Conservation (phyloP, 2,888 invertebrate genomes). For the Coenonympha arcania region DNA sequence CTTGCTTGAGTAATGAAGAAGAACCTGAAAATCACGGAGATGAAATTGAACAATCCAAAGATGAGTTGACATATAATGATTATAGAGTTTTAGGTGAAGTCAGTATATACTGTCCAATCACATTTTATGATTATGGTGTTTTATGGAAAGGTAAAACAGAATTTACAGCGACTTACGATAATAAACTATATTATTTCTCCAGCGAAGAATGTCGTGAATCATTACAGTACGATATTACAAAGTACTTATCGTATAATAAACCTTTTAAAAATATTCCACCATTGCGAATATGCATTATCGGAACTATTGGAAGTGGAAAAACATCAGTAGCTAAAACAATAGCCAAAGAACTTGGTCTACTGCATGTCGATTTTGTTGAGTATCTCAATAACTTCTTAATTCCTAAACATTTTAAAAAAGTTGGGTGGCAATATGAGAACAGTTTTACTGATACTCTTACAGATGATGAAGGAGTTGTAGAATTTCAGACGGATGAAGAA, state of each 20-base stretch:
- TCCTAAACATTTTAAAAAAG: slow-evolving; percentile 60
- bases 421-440: slow-evolving; percentile 62
- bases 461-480: slow-evolving; percentile 50
- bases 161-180: slow-evolving; percentile 64
- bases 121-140: slow-evolving; percentile 67
- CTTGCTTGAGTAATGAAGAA: slow-evolving; percentile 41
- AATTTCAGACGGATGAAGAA: slow-evolving; percentile 56
- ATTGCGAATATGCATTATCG: slow-evolving; percentile 74
- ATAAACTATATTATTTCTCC: slow-evolving; percentile 71
- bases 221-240: slow-evolving; percentile 67
- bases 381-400: slow-evolving; percentile 49
- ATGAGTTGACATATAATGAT: slow-evolving; percentile 45
- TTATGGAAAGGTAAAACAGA: slow-evolving; percentile 77
- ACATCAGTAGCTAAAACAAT: slow-evolving; percentile 64
- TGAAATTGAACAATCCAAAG: slow-evolving; percentile 38
- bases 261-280: slow-evolving; percentile 64
- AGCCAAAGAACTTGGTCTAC: slow-evolving; percentile 71
- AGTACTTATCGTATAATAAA: slow-evolving; percentile 61
- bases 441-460: slow-evolving; percentile 45
- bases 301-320: slow-evolving; percentile 72
- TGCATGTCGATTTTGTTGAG: slow-evolving; percentile 66
- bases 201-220: slow-evolving; percentile 60
- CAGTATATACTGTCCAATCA: slow-evolving; percentile 75
- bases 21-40: slow-evolving; percentile 38
- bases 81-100: slow-evolving; percentile 72